Conservation (phyloP, 2,113 vertebrate genomes). For the Dipodomys stephensi region DNA sequence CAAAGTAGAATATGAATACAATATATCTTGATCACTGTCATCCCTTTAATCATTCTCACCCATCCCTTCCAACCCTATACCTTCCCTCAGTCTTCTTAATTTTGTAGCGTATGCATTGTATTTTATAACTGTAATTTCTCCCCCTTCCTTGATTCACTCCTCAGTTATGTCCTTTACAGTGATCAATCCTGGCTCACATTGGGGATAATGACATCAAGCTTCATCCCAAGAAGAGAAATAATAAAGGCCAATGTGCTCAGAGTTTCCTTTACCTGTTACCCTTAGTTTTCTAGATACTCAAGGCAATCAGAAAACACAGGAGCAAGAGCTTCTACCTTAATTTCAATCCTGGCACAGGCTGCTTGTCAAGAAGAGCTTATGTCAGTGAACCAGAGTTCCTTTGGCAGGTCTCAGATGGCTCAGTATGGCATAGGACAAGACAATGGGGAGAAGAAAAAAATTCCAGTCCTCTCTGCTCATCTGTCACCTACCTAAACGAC, state of each 20-base stretch:
- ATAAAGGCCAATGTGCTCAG: not conserved
- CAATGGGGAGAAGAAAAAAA: not conserved
- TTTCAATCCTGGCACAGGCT: not conserved
- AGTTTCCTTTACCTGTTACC: constrained; percentile 1
- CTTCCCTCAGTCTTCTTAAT: too few relatives aligned
- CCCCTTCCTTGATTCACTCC: too few relatives aligned
- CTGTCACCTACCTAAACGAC: not conserved
- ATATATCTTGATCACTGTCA: too few relatives aligned
- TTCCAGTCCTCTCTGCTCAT: not conserved
- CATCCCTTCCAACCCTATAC: too few relatives aligned
- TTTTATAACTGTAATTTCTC: too few relatives aligned
- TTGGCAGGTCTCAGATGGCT: not conserved
- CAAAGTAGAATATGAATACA: too few relatives aligned
- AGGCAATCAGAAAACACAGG: not conserved
- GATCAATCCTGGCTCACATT: not conserved
- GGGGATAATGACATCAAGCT: constrained; percentile 22
- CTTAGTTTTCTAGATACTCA: not conserved
- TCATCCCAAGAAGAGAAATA: constrained; percentile 16
- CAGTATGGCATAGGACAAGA: not conserved
- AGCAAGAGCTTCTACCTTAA: not conserved
- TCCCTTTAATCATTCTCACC: too few relatives aligned
- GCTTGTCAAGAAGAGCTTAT: not conserved
- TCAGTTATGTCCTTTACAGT: not conserved
- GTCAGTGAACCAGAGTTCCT: not conserved
- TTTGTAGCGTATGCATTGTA: too few relatives aligned